Base-by-base conservation (phyloP, 2,113 vertebrate species). In the Herpailurus yagouaroundi region DNA sequence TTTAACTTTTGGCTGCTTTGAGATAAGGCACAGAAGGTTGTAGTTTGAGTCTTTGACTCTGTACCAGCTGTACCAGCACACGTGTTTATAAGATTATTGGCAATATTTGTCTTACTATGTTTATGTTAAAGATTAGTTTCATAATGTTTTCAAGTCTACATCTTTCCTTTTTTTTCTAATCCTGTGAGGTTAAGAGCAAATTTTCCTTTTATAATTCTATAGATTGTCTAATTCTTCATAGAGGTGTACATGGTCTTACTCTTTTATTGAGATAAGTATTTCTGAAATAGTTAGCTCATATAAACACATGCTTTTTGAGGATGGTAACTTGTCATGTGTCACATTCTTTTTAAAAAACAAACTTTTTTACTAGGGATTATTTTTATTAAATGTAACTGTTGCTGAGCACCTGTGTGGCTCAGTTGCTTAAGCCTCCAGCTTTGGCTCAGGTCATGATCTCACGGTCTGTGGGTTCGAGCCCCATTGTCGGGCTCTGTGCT, bases 251-350 rank as follows among this genome's bases (percentile, higher is more conserved):
- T 81, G 27, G 8, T 69, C 36, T 90, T 86, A 45, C 27, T 86
- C 19, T 82, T 96, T 95, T 93, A n/a, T 91, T 95, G 71, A 92
- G 68, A 18, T 84, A 96, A 92, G 4, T 91, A 52, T 82, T 94
- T 96, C 36, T 96, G 60, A 96, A 89, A 41, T 73, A 66, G 29
- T 52, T 94, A 64, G 74, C 64, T 74, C 41, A 48, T 95, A 83
- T 95, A 83, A 88, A 92, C 91, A 66, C 84, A 11, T 88, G 63
- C 63, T 91, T 94, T 3, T 60, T 68, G 36, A 93, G 52, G 27
- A 80, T 86, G 48, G 19, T 91, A 85, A 93, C 29, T 80, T 92
- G 63, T 94, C 41, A 85, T 48, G 10, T 96, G 41, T 83, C 25
- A 69, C 50, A 60, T 93, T 81, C 33, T 96, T 92, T 95, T 64